Evolutionary conservation across 2,113 vertebrate species (phyloP).

Genomic region (Harpagus bidentatus): DNA sequence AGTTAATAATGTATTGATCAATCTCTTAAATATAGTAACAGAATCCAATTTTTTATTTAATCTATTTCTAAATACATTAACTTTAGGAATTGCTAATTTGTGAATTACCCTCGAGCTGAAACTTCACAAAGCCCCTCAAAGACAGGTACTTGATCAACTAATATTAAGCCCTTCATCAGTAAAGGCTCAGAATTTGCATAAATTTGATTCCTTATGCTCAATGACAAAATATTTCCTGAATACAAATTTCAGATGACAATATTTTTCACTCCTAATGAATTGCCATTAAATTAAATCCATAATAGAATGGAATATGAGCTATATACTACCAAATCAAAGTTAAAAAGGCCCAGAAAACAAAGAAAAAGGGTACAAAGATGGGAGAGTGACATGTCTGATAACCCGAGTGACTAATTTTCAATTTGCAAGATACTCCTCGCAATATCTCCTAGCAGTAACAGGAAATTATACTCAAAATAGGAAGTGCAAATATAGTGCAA

Average conservation of each 20-base stretch:
- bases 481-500: not conserved
- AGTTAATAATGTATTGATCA: not conserved
- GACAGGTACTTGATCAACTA: not conserved
- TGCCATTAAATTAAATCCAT: not conserved
- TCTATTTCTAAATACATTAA: not conserved
- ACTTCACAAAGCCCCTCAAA: not conserved
- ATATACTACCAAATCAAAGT: not conserved
- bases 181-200: not conserved
- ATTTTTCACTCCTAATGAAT: not conserved
- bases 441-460: not conserved
- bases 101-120: not conserved
- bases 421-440: not conserved
- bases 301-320: not conserved
- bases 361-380: not conserved
- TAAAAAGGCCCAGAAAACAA: not conserved
- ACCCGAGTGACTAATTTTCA: not conserved
- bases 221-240: not conserved
- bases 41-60: not conserved
- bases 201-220: not conserved
- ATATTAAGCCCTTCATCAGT: not conserved
- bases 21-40: not conserved
- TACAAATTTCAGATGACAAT: not conserved
- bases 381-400: not conserved
- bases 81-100: not conserved
- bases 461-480: not conserved